Evolutionary conservation across 1,140 invertebrate genomes (phyloP).

Genomic region (Trichogramma pretiosum): DNA sequence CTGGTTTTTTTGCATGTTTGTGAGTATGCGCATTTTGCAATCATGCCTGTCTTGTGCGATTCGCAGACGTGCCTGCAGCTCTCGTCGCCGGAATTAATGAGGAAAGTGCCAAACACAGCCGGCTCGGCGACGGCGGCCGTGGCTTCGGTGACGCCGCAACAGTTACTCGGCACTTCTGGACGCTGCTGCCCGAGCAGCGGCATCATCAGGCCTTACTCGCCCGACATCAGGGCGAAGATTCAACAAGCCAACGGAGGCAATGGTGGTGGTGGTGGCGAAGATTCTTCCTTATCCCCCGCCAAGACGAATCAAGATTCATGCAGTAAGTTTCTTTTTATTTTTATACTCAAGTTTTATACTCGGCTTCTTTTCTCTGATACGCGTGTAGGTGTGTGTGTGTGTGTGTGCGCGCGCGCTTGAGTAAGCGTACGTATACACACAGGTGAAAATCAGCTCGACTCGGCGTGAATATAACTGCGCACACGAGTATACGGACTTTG

Average conservation of each 20-base stretch:
- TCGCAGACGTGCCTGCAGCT: conserved; percentile 41
- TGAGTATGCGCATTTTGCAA: background rate
- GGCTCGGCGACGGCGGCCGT: background rate
- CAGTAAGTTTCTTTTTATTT: too few relatives aligned
- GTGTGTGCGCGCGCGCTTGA: background rate
- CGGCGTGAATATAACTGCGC: background rate
- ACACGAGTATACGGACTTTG: background rate
- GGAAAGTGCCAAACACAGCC: conserved; percentile 40
- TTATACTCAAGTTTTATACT: too few relatives aligned
- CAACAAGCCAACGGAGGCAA: background rate
- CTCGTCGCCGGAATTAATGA: conserved; percentile 40
- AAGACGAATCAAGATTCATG: background rate
- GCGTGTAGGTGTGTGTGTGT: background rate
- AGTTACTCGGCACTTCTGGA: too few relatives aligned
- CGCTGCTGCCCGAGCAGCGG: background rate
- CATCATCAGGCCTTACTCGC: background rate
- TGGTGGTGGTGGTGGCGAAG: conserved; percentile 2
- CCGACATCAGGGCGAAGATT: background rate
- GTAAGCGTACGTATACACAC: background rate
- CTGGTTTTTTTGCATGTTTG: background rate
- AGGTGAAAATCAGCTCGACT: background rate
- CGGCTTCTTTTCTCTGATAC: background rate
- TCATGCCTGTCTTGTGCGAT: background rate
- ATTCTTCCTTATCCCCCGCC: background rate
- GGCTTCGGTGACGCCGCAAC: conserved; percentile 12